Base-by-base conservation (phyloP, 2,113 vertebrate genomes). In the Sphaerodactylus townsendi region DNA sequence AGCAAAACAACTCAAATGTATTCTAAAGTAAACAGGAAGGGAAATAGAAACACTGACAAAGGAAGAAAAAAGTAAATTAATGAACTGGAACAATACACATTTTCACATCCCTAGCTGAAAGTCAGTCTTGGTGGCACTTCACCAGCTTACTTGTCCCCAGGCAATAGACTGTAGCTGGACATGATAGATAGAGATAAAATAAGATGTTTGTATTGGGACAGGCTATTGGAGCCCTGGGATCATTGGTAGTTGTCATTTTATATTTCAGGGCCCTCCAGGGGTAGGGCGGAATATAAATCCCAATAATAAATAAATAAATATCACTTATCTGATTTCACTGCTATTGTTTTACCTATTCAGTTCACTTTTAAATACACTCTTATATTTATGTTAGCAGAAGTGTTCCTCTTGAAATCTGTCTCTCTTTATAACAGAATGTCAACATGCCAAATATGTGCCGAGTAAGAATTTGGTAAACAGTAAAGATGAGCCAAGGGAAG, bases 381-480 rank as follows among this genome's bases (percentile, higher is more conserved):
- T 30, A 15, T 30, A 72, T 48, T 64, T 48, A 23, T 35, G 23
- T 90, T 87, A 82, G 69, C 72, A 81, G 56, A 56, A 64, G 56
- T 81, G 81, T 2, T 56, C 30, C 33, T 84, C 48, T 73, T 73
- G 75, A 79, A 91, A 87, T 82, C 79, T 65, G 65, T 76, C 85
- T 81, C 53, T 82, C 44, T 90, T 86, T 87, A 35, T 79, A 79
- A 85, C 41, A 78, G 48, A 77, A 87, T 1, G 2, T 59, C 37
- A 75, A 28, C 69, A 39, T 80, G 87, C 78, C 76, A 90, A 89
- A 87, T 68, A 86, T 77, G 33, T 81, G 86, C 79, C 83, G 66
- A 94, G 86, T 84, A 85, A 85, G 80, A 90, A 91, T 82, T 86
- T 73, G 64, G 86, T 85, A 88, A 93, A 92, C 68, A 87, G 81